Conservation (phyloP, 2,888 invertebrate genomes). For the Punctoribates punctum region DNA sequence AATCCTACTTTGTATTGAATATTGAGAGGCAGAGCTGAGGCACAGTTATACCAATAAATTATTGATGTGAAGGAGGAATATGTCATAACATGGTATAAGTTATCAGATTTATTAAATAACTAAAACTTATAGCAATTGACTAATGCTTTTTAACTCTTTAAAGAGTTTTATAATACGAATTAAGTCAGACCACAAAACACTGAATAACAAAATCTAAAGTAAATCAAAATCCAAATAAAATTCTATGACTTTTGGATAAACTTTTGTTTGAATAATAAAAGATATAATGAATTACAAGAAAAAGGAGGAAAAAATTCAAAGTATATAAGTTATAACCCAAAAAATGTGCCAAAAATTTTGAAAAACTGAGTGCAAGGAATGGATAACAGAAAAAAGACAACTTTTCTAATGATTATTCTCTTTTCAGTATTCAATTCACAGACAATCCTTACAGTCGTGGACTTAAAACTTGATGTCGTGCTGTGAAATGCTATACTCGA, state of each 20-base stretch:
- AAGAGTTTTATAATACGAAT: too few species aligned
- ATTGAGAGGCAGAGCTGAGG: neutral
- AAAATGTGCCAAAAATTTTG: neutral
- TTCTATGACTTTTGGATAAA: conserved; percentile 1
- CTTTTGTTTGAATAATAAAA: conserved; percentile 15
- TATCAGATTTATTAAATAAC: conserved; percentile 2
- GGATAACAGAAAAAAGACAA: neutral
- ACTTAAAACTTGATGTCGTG: conserved; percentile 14
- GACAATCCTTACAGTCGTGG: conserved; percentile 8
- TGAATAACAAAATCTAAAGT: neutral
- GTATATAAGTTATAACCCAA: neutral
- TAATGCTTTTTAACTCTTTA: neutral
- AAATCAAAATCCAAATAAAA: conserved; percentile 2
- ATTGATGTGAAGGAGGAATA: conserved; percentile 33
- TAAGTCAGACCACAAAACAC: conserved; percentile 3
- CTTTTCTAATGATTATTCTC: conserved; percentile 13
- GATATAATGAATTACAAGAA: neutral
- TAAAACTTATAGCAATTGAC: neutral
- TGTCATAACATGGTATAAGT: conserved; percentile 24
- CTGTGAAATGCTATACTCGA: conserved; percentile 14
- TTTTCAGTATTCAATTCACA: conserved; percentile 36
- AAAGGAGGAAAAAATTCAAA: neutral
- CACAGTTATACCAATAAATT: conserved; percentile 23
- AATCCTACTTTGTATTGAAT: neutral
- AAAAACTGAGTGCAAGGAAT: neutral